These are phyloP conservation scores for Onychomys arenicola DNA, from an alignment of 2,797 vertebrate species.

Conservation along the genomic window DNA sequence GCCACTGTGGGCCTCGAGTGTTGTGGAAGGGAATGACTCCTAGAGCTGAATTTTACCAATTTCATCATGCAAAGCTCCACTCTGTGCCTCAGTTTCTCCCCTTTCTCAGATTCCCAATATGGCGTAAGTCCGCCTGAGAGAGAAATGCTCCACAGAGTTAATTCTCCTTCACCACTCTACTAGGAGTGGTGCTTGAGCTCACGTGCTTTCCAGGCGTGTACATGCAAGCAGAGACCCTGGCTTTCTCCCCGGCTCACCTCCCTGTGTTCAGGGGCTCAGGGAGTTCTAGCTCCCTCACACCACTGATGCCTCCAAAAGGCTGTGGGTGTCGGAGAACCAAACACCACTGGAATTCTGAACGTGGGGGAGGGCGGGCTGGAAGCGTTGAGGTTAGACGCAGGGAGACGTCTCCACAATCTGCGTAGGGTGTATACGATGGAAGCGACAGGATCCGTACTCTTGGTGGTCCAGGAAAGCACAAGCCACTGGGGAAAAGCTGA, in stretches of 20 bases:
- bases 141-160: neutral
- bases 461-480: neutral
- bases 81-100: slow-evolving; percentile 61
- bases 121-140: neutral
- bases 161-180: neutral
- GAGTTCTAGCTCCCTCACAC: neutral
- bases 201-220: neutral
- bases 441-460: neutral
- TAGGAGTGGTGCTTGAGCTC: neutral
- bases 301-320: neutral
- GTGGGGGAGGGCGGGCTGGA: neutral
- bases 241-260: neutral
- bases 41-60: neutral
- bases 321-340: neutral
- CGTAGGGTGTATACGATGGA: neutral
- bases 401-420: neutral
- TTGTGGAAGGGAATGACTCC: neutral
- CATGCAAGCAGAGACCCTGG: neutral
- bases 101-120: neutral
- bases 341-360: neutral
- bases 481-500: neutral
- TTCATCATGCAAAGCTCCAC: neutral
- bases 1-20: too few relatives aligned
- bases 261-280: neutral
- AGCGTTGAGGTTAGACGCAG: neutral